Evolutionary conservation across 2,113 vertebrate genomes (phyloP).

Genomic region (Cavia aperea): DNA sequence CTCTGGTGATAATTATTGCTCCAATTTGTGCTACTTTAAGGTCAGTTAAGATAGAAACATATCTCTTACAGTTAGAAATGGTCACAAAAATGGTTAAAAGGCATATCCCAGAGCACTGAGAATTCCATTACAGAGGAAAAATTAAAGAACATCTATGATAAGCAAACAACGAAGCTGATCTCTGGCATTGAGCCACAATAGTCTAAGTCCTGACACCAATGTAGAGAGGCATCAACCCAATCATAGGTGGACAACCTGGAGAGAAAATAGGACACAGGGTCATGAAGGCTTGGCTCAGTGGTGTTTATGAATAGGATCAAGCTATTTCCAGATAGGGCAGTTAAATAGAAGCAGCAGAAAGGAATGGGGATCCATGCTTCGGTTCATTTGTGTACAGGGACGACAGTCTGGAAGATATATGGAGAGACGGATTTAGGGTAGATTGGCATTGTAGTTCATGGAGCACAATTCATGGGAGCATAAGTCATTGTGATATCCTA

Average conservation of each 20-base stretch:
- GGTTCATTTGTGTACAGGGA: conserved; percentile 70
- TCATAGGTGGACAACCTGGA: conserved; percentile 70
- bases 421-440: conserved; percentile 64
- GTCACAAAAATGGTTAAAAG: conserved; percentile 61
- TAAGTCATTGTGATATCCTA: background rate
- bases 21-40: conserved; percentile 36
- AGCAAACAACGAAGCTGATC: conserved; percentile 65
- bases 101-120: conserved; percentile 48
- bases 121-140: conserved; percentile 47
- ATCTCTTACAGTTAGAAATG: conserved; percentile 57
- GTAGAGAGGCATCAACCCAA: conserved; percentile 67
- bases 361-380: conserved; percentile 72
- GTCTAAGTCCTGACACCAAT: conserved; percentile 61
- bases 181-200: conserved; percentile 67
- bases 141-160: background rate
- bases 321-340: conserved; percentile 67
- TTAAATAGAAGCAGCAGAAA: conserved; percentile 71
- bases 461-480: background rate
- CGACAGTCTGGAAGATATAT: conserved; percentile 64
- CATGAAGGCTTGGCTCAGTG: conserved; percentile 65
- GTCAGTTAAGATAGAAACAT: conserved; percentile 51
- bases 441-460: background rate
- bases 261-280: conserved; percentile 75
- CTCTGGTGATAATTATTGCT: background rate
- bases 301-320: conserved; percentile 64